A percentile compares a stretch with the other conserved stretches of the same genome.
Evolutionary conservation across 1,140 invertebrate species (phyloP).

Genomic region (Hetaerina americana): DNA sequence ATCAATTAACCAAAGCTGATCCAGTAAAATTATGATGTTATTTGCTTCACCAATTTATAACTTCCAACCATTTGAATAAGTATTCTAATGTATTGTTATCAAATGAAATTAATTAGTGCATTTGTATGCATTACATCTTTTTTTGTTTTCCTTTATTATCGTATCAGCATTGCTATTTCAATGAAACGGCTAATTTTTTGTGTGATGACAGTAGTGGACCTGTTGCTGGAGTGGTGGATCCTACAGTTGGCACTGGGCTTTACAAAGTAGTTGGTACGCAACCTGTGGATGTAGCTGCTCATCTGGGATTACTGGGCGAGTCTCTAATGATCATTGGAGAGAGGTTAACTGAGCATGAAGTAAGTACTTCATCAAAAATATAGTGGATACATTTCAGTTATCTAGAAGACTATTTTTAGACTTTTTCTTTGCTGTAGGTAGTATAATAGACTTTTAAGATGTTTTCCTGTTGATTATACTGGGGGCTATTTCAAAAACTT

Average conservation of each 20-base stretch:
- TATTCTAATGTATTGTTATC: too few relatives aligned
- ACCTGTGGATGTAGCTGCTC: slow-evolving; percentile 82
- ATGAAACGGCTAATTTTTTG: neutral
- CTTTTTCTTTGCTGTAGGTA: too few relatives aligned
- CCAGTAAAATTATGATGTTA: neutral
- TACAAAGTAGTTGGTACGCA: slow-evolving; percentile 63
- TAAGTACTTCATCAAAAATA: too few relatives aligned
- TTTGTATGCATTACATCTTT: slow-evolving; percentile 4
- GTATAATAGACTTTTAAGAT: too few relatives aligned
- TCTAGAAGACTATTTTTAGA: too few relatives aligned
- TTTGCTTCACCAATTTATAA: too few relatives aligned
- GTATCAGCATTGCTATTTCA: slow-evolving; percentile 1
- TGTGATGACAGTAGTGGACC: neutral
- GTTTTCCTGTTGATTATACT: too few relatives aligned
- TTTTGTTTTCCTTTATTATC: slow-evolving; percentile 10
- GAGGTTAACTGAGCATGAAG: slow-evolving; percentile 81
- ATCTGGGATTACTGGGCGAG: slow-evolving; percentile 83
- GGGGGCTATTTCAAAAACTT: too few relatives aligned
- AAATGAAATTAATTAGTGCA: too few relatives aligned
- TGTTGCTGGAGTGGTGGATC: slow-evolving; percentile 16
- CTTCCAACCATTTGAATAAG: too few relatives aligned
- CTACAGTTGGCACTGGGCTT: slow-evolving; percentile 26
- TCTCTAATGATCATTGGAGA: slow-evolving; percentile 87
- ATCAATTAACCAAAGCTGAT: neutral
- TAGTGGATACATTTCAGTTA: too few relatives aligned